Percentiles rank a stretch among this genome's conserved stretches.
Evolutionary conservation across 2,888 invertebrate species (phyloP).

Genomic region (Cryptocephalus primarius): DNA sequence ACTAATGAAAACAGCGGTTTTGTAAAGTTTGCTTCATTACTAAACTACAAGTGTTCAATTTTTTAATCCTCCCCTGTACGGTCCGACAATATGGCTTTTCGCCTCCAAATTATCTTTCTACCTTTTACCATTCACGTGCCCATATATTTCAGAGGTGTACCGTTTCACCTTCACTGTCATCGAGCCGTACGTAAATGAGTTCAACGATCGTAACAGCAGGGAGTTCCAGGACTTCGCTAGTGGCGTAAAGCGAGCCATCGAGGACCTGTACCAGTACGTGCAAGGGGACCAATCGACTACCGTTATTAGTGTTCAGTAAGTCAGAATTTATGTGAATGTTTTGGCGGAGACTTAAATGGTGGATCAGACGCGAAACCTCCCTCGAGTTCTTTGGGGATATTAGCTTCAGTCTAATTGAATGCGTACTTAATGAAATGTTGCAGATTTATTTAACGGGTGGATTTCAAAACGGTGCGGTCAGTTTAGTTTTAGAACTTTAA

Average conservation of each 20-base stretch:
- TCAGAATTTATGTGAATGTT: conserved; percentile 14
- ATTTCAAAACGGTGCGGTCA: no score
- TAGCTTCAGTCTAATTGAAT: no score
- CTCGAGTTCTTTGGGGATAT: background rate
- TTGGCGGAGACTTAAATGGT: conserved; percentile 7
- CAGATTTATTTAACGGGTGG: no score
- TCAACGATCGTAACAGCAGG: conserved; percentile 48
- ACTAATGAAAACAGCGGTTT: no score
- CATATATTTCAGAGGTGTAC: conserved; percentile 35
- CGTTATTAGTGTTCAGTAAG: conserved; percentile 63
- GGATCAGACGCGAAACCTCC: conserved; percentile 3
- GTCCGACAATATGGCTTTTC: no score
- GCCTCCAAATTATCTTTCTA: no score
- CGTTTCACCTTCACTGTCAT: conserved; percentile 47
- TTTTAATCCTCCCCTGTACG: no score
- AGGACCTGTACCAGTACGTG: conserved; percentile 42
- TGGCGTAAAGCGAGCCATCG: conserved; percentile 48
- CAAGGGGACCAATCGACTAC: conserved; percentile 50
- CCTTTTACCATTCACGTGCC: no score
- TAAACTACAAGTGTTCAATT: no score
- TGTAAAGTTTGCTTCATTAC: no score
- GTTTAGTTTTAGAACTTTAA: no score
- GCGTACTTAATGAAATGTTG: no score
- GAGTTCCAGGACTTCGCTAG: conserved; percentile 49
- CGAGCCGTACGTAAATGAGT: conserved; percentile 48